Base-by-base conservation (phyloP, 2,888 invertebrate species). In the Cataglyphis rosenhaueri region DNA sequence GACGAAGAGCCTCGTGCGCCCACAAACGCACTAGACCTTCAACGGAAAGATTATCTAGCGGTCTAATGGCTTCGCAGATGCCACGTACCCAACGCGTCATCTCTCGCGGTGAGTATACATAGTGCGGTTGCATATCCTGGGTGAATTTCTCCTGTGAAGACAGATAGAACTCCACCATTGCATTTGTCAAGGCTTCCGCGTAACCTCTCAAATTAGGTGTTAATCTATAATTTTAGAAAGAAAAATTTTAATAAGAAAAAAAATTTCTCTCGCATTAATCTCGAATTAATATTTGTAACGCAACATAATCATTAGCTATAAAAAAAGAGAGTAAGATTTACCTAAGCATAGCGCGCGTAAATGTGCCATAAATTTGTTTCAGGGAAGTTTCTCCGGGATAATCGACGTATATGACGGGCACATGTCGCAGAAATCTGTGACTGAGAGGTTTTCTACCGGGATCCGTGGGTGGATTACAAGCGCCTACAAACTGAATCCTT, bases 61-160 rank as follows among this genome's bases (percentile, higher is more conserved):
- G 99, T 85, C 99, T 96, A 86, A 99, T 98, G 12, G 99, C 99
- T 95, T 99, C 99, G 94, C 99, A 99, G 90, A 99, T 99, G 87
- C 99, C 99, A 85, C 99, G 96, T 78, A 99, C 99, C 99, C 99
- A 99, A 93, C 99, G 96, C 0, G 99, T 99, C 98, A 99, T 98
- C 95, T 99, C 99, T 92, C 98, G 96, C 12, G 99, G 99, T 81
- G 99, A 99, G 95, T 99, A 99, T 0, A 99, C 99, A 94, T 99
- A 99, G 95, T 99, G 99, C 0, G 99, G 99, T 95, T 99, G 99
- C 98, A 99, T 99, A 95, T 99, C 99, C 95, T 99, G 99, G 0
- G 99, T 99, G 95, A 99, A 99, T 76, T 97, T 96, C 94, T 99
- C 99, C 95, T 99, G 99, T 6, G 99, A 99, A 8, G 97, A 96